Conservation (phyloP, 2,888 invertebrate species). For the Agrotis exclamationis region DNA sequence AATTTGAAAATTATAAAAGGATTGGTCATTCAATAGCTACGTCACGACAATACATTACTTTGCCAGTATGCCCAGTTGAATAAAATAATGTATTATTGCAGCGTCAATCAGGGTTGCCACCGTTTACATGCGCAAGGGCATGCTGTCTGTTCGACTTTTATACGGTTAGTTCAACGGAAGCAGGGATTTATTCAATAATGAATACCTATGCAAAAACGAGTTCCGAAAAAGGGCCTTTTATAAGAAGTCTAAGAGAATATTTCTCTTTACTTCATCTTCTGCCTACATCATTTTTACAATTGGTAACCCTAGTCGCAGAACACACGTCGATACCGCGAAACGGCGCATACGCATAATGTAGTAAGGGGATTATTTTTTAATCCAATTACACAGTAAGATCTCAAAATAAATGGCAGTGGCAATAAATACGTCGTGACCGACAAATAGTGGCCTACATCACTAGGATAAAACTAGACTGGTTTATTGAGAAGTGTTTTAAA, state of each 20-base stretch:
- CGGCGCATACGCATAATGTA: conserved; percentile 48
- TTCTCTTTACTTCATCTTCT: background rate
- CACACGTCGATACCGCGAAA: conserved; percentile 24
- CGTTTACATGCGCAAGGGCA: background rate
- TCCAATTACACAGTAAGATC: conserved; percentile 68
- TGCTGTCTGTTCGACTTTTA: background rate
- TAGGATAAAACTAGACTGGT: conserved; percentile 64
- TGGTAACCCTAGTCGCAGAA: conserved; percentile 34
- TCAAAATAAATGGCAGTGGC: conserved; percentile 69
- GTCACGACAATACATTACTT: conserved; percentile 22
- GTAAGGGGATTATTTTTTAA: conserved; percentile 65
- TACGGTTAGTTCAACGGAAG: background rate
- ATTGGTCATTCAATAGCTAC: conserved; percentile 27
- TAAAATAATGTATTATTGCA: conserved; percentile 15
- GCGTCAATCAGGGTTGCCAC: conserved; percentile 23
- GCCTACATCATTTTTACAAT: background rate
- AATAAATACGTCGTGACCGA: conserved; percentile 71
- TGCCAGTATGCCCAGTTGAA: conserved; percentile 8
- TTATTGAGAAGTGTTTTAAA: conserved; percentile 58
- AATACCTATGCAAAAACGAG: background rate
- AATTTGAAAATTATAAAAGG: conserved; percentile 24
- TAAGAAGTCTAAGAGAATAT: background rate
- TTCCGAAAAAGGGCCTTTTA: background rate
- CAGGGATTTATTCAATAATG: background rate
- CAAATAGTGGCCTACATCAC: conserved; percentile 67